Evolutionary conservation across 2,888 invertebrate species (phyloP), one percentile per base, ranked within the genome.

Genomic region (Diogma glabrata): DNA sequence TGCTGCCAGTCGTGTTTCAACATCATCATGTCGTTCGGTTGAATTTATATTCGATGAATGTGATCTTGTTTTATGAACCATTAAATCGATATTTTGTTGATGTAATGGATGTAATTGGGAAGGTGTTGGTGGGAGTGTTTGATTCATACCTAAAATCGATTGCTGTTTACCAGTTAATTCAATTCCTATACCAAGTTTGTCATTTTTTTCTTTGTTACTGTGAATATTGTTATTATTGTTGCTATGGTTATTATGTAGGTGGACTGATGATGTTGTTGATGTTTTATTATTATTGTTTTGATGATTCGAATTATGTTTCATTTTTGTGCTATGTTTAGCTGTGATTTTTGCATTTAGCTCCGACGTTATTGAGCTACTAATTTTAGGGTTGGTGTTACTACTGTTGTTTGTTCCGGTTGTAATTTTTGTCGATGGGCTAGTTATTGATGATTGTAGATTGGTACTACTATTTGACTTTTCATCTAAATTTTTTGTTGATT

Each of bases 1-100:
- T 33, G 65, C 67, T 8, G 64, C 62, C 51, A 69, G 57, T 58
- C 66, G 66, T 51, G 66, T 63, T 53, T 69, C 69, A 51, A 65
- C 67, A 55, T 69, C 69, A 59, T 66, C 33, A 36, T 20, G 33
- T 12, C 36, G n/a, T 14, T 33, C 14, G 6, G 17, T 43, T 10
- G 19, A 19, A n/a, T n/a, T n/a, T n/a, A n/a, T n/a, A n/a, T n/a
- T n/a, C n/a, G n/a, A n/a, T 3, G 40, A n/a, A 40, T 40, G 19
- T 20, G 40, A 40, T 20, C 40, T 19, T 7, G 40, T 40, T 40
- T 20, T 40, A 40, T 40, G 40, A 12, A 40, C 3, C 10, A 20
- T 20, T 19, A 40, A 10, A 19, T 40, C 19, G 2, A 20, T 4
- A 10, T 19, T 8, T 20, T 40, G 20, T 12, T 19, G 17, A 40